phyloP scores from a whole-genome alignment of 2,888 invertebrate species.

The Drosophila lutescens region DNA sequence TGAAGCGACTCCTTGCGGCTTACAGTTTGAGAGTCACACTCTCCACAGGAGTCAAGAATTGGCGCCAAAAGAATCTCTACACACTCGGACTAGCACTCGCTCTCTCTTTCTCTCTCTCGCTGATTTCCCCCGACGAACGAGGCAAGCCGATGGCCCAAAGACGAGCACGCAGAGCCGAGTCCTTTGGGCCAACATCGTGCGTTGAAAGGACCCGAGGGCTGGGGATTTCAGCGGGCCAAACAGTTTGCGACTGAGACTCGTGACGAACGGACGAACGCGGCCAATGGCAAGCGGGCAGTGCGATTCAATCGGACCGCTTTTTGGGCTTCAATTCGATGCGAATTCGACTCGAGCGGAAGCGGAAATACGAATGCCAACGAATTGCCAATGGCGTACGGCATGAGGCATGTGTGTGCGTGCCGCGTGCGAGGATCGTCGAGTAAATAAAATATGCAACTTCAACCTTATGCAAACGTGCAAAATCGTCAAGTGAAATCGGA shows the following conservation, averaged over 20 bases:
- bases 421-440: conserved; percentile 54
- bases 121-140: conserved; percentile 16
- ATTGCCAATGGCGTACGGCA: conserved; percentile 16
- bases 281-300: conserved; percentile 67
- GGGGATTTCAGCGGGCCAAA: conserved; percentile 58
- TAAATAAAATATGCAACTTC: not conserved
- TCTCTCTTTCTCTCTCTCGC: conserved; percentile 27
- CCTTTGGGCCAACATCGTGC: conserved; percentile 35
- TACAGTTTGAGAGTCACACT: conserved; percentile 72
- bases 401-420: conserved; percentile 25
- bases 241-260: conserved; percentile 82
- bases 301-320: conserved; percentile 41
- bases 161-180: conserved; percentile 44
- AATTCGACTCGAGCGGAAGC: conserved; percentile 39
- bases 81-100: not conserved
- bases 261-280: conserved; percentile 77
- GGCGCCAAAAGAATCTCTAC: conserved; percentile 74
- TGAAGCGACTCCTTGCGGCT: conserved; percentile 4
- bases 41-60: conserved; percentile 63
- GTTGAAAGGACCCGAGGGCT: conserved; percentile 56
- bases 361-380: conserved; percentile 32
- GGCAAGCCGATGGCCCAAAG: conserved; percentile 43
- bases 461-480: conserved; percentile 12
- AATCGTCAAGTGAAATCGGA: conserved; percentile 44
- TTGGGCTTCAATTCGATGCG: conserved; percentile 25